Base-by-base conservation (phyloP, 2,113 vertebrate genomes). In the Oxyruncus cristatus region DNA sequence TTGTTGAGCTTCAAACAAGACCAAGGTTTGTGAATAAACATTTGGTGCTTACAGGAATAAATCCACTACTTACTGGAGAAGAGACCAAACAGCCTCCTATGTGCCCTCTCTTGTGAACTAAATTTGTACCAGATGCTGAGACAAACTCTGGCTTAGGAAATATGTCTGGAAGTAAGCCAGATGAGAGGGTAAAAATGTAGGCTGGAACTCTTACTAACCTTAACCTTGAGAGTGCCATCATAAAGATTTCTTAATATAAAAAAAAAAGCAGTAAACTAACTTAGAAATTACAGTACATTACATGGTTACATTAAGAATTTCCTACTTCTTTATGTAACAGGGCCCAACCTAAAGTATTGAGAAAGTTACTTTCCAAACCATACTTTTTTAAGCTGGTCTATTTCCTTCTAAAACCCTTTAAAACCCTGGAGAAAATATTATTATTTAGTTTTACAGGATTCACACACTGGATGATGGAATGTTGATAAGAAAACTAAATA, bases 101-200 rank as follows among this genome's bases (percentile, higher is more conserved):
- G 46, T 80, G 53, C 46, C 71, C 67, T 88, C 0, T 0, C 66
- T 82, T 55, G 22, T 71, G 89, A 63, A 24, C 42, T 91, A 88
- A 92, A 94, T 93, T 93, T 72, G 50, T 83, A 94, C 79, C 90
- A 95, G 88, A 93, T 95, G 82, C 56, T 63, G 88, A 92, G 52
- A 66, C 42, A 90, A 92, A 47, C 47, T 58, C 74, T 90, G 46
- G 59, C 35, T 88, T 93, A 88, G 35, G 27, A 77, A 94, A 85
- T 73, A 93, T 59, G 44, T 50, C 65, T 94, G 85, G 47, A 95
- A 90, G 37, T 41, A 86, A 83, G 27, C 39, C 75, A 90, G 26
- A 58, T 28, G 59, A 92, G 21, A 83, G 35, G 35, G 84, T 56
- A 66, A 67, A 86, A 86, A 90, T 21, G 35, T 22, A 94, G 59